These are phyloP conservation scores for Metaphire vulgaris DNA, from an alignment of 1,140 invertebrate genomes.

Conservation along the genomic window DNA sequence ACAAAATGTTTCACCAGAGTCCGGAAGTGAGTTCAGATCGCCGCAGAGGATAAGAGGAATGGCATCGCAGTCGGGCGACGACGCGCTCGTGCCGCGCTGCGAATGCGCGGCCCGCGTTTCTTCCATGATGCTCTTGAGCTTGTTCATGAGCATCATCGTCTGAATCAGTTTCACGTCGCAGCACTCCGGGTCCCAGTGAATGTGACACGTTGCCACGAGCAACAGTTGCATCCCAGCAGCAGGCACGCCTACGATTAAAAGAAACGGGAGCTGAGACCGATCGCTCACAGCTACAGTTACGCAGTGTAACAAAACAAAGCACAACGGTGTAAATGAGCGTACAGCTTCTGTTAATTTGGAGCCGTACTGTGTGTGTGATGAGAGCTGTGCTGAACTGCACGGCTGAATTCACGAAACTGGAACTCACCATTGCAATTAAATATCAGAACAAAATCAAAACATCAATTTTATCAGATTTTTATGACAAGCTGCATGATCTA, in stretches of 20 bases:
- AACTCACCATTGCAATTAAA: no score
- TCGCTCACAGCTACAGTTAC: no score
- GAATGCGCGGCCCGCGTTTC: constrained; percentile 31
- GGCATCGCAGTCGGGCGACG: constrained; percentile 60
- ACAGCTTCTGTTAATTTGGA: no score
- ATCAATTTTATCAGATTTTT: no score
- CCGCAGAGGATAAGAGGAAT: constrained; percentile 93
- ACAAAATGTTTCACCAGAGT: constrained; percentile 73
- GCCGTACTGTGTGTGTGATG: no score
- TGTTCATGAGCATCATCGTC: constrained; percentile 97
- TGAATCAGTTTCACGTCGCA: constrained; percentile 99
- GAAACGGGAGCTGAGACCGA: no score
- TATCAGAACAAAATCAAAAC: no score
- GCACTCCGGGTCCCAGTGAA: constrained; percentile 99
- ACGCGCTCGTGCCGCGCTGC: constrained; percentile 42
- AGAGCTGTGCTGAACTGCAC: no score
- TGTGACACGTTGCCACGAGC: constrained; percentile 94
- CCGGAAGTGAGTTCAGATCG: constrained; percentile 96
- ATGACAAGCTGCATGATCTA: no score
- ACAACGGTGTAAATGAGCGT: no score
- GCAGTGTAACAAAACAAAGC: no score
- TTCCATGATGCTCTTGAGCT: constrained; percentile 56
- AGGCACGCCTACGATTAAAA: neutral
- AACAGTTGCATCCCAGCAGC: constrained; percentile 64
- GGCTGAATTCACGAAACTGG: no score